Base-by-base conservation (phyloP, 1,140 invertebrate genomes). In the Triops cancriformis region DNA sequence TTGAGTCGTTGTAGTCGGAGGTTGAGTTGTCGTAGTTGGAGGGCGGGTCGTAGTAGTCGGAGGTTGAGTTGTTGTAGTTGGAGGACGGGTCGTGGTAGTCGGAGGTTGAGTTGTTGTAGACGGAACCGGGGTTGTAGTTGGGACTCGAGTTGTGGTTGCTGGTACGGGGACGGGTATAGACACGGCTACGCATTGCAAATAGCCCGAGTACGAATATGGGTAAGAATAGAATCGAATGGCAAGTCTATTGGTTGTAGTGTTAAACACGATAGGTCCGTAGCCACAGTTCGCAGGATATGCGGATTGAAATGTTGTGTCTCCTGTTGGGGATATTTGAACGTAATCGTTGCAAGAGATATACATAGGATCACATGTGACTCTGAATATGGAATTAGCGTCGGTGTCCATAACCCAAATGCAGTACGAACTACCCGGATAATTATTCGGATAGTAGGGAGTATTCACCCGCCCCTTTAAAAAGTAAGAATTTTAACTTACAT, bases 221-320 rank as follows among this genome's bases (percentile, higher is more conserved):
- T 84, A 79, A 1, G 85, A 81, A 75, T 85, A 82, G 4, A 88
- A 81, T 73, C 86, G 85, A 4, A 89, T 75, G 26, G 80, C 81
- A 26, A 90, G 80, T 26, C 80, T 76, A 80, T 86, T 86, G 1
- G 80, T 83, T 2, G 82, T 81, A 0, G 88, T 88, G 0, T 84
- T 76, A 0, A 85, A 75, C n/a, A 77, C 83, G 10, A 89, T 80
- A 0, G 81, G 80, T 0, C 87, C 77, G 37, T 42, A 78, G 11
- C 89, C 89, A 79, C 89, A 90, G 80, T 88, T 89, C 10, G 81
- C 84, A 6, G 86, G 83, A 0, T 31, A 18, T 18, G 85, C 83
- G 41, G 83, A 81, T 0, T 78, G 51, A 18, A 89, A 80, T 27
- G 83, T 80, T 0, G 82, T 79, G 78, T 88, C 84, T 23, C 88